Base-by-base conservation (phyloP, 2,888 invertebrate genomes). In the Uropetala carovei region DNA sequence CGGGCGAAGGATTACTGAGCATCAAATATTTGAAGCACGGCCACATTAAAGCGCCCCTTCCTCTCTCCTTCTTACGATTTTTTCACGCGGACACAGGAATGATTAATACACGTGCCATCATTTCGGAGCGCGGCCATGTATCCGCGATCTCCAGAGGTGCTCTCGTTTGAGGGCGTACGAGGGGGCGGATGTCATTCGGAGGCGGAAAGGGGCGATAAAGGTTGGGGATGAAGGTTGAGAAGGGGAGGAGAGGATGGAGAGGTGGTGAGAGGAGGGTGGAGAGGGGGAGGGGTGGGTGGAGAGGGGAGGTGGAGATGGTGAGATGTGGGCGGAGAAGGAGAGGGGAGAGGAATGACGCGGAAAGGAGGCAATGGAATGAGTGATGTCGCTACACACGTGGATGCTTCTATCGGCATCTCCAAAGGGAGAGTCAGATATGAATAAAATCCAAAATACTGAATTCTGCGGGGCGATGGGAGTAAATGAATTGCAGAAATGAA, bases 71-170 rank as follows among this genome's bases (percentile, higher is more conserved):
- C 75, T 83, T 83, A 43, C 30, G 18, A n/a, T 89, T 60, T 68
- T 89, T 89, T 89, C 64, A 43, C 18, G 5, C 18, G 83, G 64
- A 68, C 89, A n/a, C 64, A 43, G 30, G 89, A 68, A 68, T 89
- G 68, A 89, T 64, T 89, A 68, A 89, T 64, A 58, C 60, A 18
- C n/a, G 16, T 0, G 14, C 60, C 64, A 68, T 89, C 59, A 60
- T 68, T 86, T 2, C 11, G 22, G 58, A 91, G 75, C 43, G 14
- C 16, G 81, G 22, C 57, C 22, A 57, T 82, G 81, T 81, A 8
- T 59, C 14, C 91, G 57, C n/a, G 30, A 64, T 27, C 22, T 57
- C 43, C 84, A 57, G 68, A 68, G 68, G 43, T 43, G 43, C 18
- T 18, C 84, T 56, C 84, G 43, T 18, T 56, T 57, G 43, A 18